phyloP scores from a whole-genome alignment of 2,888 invertebrate species.

The Miltochrista miniata region DNA sequence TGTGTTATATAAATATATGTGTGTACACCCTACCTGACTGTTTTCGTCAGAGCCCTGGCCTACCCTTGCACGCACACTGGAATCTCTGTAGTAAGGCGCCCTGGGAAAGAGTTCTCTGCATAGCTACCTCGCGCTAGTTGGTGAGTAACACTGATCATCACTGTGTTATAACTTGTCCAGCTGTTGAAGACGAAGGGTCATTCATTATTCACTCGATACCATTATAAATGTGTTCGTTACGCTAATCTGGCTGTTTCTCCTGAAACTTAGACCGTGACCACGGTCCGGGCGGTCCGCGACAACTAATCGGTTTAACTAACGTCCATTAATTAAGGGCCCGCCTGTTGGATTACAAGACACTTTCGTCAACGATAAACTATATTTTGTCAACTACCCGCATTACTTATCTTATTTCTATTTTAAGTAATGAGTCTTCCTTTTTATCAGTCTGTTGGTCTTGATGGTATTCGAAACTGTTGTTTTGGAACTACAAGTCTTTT shows the following conservation, averaged over 20 bases:
- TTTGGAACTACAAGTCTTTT: too few species aligned
- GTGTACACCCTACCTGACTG: too few species aligned
- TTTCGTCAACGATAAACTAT: slow-evolving; percentile 58
- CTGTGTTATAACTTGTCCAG: too few species aligned
- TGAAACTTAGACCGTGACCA: slow-evolving; percentile 40
- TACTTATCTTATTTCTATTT: slow-evolving; percentile 26
- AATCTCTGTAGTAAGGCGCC: too few species aligned
- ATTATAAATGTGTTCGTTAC: slow-evolving; percentile 31
- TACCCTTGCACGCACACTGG: too few species aligned
- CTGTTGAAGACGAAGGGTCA: too few species aligned
- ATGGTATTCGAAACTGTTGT: too few species aligned
- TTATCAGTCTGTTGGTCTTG: slow-evolving; percentile 40
- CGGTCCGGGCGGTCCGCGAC: slow-evolving; percentile 54
- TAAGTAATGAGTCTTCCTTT: slow-evolving; percentile 32
- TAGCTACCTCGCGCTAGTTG: too few species aligned
- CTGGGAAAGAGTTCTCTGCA: too few species aligned
- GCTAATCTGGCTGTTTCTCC: slow-evolving; percentile 33
- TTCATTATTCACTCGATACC: slow-evolving; percentile 12
- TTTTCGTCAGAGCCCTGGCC: too few species aligned
- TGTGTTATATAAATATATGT: too few species aligned
- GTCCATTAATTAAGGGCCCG: slow-evolving; percentile 69
- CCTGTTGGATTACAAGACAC: slow-evolving; percentile 56
- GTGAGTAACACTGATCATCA: too few species aligned
- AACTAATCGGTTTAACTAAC: slow-evolving; percentile 73
- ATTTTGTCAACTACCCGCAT: slow-evolving; percentile 68